Base-by-base conservation (phyloP, 2,888 invertebrate species). In the Philopedon plagiatum region DNA sequence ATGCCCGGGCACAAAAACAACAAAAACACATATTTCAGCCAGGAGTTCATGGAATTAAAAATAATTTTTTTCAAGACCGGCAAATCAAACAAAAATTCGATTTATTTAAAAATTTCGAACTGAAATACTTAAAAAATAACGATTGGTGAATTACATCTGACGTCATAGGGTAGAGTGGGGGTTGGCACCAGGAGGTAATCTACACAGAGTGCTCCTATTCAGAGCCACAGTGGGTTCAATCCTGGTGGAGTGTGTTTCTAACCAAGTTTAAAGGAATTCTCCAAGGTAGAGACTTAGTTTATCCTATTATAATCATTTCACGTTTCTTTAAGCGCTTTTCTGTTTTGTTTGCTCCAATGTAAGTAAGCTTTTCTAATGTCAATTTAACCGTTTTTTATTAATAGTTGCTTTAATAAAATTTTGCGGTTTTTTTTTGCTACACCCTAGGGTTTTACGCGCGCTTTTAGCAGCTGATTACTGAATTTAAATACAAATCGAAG, bases 191-290 rank as follows among this genome's bases (percentile, higher is more conserved):
- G 79, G 81, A 80, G 80, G 80, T 82, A 80, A 80, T 82, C 82
- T 80, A 81, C 80, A 79, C 74, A 77, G 79, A 76, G 77, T 78
- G 71, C 76, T 75, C 78, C 76, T 75, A 79, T 76, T 78, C 77
- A 79, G 80, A 79, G 77, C 81, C 83, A 82, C 79, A 82, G 81
- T 83, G 80, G 80, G 80, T 83, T 81, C 81, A 80, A 80, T 80
- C 82, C 79, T 80, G 79, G 81, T 79, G 81, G 81, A 81, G 83
- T 83, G 84, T 83, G 82, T 82, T 82, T 80, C 81, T 56, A 39
- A 9, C 32, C 37, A 64, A 18, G 41, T 72, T 63, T 56, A 37
- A 71, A 69, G 69, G 65, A 70, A 56, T 39, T 23, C 46, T 69
- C 37, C 19, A 73, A 75, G 75, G 75, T 75, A 73, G 66, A 57